A percentile compares a stretch with the other conserved stretches of the same genome.
Conservation (phyloP, 2,888 invertebrate genomes). For the Hymenopus coronatus region DNA sequence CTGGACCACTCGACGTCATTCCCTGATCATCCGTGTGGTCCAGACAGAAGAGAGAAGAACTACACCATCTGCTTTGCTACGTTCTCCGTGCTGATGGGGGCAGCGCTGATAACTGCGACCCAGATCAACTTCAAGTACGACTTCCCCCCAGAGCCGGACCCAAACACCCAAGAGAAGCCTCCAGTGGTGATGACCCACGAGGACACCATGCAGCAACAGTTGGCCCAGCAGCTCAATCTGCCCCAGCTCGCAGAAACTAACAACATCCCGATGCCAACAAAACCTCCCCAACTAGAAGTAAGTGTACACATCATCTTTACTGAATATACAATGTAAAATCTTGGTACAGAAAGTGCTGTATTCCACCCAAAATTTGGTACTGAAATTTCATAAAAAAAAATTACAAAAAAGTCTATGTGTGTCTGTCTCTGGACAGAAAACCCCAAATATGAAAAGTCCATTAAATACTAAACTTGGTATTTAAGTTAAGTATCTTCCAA, state of each 20-base stretch:
- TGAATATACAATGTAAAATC: too few species aligned
- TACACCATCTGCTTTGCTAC: slow-evolving; percentile 98
- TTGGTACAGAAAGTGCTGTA: too few species aligned
- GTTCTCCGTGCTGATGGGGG: slow-evolving; percentile 94
- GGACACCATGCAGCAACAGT: slow-evolving; percentile 78
- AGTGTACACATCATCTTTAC: too few species aligned
- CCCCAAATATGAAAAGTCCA: too few species aligned
- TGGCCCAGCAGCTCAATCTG: slow-evolving; percentile 78
- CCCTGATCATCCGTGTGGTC: slow-evolving; percentile 87
- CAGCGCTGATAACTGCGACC: slow-evolving; percentile 87
- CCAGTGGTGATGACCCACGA: slow-evolving; percentile 57
- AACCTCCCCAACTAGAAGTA: slow-evolving; percentile 12
- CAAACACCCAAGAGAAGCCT: slow-evolving; percentile 42
- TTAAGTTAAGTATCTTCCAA: too few species aligned
- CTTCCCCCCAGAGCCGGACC: slow-evolving; percentile 16
- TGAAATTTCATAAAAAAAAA: too few species aligned
- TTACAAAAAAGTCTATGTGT: too few species aligned
- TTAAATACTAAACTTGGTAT: too few species aligned
- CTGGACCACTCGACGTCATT: slow-evolving; percentile 96
- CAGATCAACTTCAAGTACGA: slow-evolving; percentile 64
- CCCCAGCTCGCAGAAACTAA: slow-evolving; percentile 70
- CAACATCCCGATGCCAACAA: slow-evolving; percentile 39
- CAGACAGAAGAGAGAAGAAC: slow-evolving; percentile 90
- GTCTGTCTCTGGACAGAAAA: too few species aligned
- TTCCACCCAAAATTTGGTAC: too few species aligned